A percentile compares a stretch with the other conserved stretches of the same genome.
Conservation (phyloP, 1,140 invertebrate genomes). For the Aplysia californica region DNA sequence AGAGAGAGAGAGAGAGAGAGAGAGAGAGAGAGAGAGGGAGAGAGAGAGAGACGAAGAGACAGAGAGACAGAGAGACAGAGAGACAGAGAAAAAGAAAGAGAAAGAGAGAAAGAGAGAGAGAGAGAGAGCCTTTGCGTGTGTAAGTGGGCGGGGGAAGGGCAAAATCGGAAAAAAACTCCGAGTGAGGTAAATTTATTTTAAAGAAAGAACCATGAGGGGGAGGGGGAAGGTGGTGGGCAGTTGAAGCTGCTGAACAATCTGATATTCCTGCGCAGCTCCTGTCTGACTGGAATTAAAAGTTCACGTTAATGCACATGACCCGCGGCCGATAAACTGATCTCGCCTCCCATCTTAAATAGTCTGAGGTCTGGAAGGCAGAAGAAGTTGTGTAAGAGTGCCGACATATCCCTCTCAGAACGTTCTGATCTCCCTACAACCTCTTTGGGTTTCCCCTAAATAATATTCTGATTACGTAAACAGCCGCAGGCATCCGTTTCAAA, state of each 20-base stretch:
- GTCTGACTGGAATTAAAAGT: neutral
- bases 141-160: neutral
- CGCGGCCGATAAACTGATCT: neutral
- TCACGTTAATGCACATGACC: neutral
- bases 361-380: neutral
- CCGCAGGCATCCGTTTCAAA: too few relatives aligned
- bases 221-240: neutral
- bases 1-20: neutral
- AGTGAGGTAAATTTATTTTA: too few relatives aligned
- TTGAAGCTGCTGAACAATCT: neutral
- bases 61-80: neutral
- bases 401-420: neutral
- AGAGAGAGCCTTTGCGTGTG: too few relatives aligned
- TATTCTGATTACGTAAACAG: too few relatives aligned
- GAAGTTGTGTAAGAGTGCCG: neutral
- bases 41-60: too few relatives aligned
- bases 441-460: too few relatives aligned
- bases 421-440: too few relatives aligned
- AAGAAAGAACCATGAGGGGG: too few relatives aligned
- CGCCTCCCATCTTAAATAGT: neutral
- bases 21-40: slow-evolving; percentile 3
- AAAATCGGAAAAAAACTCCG: neutral
- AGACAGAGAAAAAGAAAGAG: neutral
- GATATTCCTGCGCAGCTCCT: neutral
- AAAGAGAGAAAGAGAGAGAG: neutral